These are phyloP conservation scores for Leptatherina wallacei DNA, from an alignment of 2,797 vertebrate genomes.

Conservation along the genomic window DNA sequence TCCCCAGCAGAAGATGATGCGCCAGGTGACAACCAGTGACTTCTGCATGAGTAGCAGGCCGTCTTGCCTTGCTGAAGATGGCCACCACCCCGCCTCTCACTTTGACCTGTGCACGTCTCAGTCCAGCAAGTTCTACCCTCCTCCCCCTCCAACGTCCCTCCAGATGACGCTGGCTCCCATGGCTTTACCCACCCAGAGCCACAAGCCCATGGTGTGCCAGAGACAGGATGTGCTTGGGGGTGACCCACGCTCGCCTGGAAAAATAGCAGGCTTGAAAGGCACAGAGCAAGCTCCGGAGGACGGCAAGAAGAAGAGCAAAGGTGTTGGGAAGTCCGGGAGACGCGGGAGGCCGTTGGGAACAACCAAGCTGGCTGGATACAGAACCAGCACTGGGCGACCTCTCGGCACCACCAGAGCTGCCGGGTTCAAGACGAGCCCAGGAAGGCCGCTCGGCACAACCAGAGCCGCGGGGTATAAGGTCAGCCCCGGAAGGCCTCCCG, in stretches of 20 bases:
- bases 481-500: constrained; percentile 96
- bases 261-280: constrained; percentile 82
- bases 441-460: constrained; percentile 95
- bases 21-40: constrained; percentile 91
- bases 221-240: constrained; percentile 86
- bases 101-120: constrained; percentile 93
- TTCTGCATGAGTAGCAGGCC: constrained; percentile 93
- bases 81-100: constrained; percentile 88
- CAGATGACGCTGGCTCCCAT: constrained; percentile 83
- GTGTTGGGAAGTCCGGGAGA: constrained; percentile 90
- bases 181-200: constrained; percentile 77
- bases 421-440: constrained; percentile 98
- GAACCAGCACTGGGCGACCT: constrained; percentile 97
- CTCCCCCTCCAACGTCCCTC: constrained; percentile 76
- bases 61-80: constrained; percentile 92
- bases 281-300: constrained; percentile 86
- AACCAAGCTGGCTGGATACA: constrained; percentile 96
- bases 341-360: constrained; percentile 94
- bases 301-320: constrained; percentile 93
- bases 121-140: constrained; percentile 91
- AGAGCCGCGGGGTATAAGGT: constrained; percentile 98
- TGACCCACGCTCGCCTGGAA: constrained; percentile 83
- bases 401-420: constrained; percentile 97
- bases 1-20: constrained; percentile 92
- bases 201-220: constrained; percentile 92